Percentiles rank a stretch among this genome's conserved stretches.
Conservation (phyloP, 1,140 invertebrate genomes). For the Hermetia illucens region DNA sequence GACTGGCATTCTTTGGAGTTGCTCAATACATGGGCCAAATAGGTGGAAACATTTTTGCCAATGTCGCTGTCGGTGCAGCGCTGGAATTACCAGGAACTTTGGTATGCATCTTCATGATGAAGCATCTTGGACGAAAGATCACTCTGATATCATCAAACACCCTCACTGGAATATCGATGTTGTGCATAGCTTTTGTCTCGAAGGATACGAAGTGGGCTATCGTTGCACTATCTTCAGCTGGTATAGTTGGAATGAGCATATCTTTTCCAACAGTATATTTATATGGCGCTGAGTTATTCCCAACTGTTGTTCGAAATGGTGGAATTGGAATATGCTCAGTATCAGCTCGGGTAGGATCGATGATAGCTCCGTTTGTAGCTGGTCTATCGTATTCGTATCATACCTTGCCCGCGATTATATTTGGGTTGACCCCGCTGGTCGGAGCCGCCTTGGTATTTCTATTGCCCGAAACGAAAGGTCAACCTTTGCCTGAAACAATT, state of each 20-base stretch:
- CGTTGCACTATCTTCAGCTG: slow-evolving; percentile 15
- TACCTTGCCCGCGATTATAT: slow-evolving; percentile 47
- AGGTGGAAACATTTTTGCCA: slow-evolving; percentile 56
- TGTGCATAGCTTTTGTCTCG: slow-evolving; percentile 45
- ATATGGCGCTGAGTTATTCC: slow-evolving; percentile 42
- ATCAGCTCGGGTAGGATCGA: slow-evolving; percentile 39
- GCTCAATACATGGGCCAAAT: slow-evolving; percentile 59
- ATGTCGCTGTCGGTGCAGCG: slow-evolving; percentile 52
- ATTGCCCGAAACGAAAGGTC: slow-evolving; percentile 57
- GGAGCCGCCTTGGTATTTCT: slow-evolving; percentile 45
- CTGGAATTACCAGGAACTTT: slow-evolving; percentile 54
- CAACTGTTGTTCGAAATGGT: slow-evolving; percentile 41
- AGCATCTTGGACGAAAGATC: slow-evolving; percentile 44
- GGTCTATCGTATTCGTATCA: slow-evolving; percentile 24
- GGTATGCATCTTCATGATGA: slow-evolving; percentile 48
- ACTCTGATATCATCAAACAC: slow-evolving; percentile 47
- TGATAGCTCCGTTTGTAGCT: slow-evolving; percentile 38
- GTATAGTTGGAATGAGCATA: slow-evolving; percentile 31
- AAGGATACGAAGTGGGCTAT: background rate
- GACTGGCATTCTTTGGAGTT: slow-evolving; percentile 59
- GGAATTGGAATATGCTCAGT: slow-evolving; percentile 40
- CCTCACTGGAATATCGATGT: slow-evolving; percentile 44
- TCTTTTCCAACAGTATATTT: slow-evolving; percentile 42
- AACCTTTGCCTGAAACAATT: slow-evolving; percentile 53
- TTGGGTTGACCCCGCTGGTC: slow-evolving; percentile 45